Conservation (phyloP, 2,113 vertebrate genomes). For the Empidonax alnorum region DNA sequence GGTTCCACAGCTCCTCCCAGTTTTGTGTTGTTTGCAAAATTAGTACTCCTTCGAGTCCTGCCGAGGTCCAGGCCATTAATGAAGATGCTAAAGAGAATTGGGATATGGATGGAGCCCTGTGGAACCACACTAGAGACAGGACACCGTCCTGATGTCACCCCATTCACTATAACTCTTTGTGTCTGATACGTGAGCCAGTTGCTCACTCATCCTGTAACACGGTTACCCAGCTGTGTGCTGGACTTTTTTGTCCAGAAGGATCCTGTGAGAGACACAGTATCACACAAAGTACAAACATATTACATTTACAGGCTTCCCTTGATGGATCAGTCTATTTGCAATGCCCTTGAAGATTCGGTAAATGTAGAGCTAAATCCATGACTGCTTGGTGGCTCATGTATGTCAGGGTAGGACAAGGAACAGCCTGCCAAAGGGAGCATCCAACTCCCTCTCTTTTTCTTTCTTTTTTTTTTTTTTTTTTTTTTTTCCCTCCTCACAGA, state of each 20-base stretch:
- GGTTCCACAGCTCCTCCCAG: fast-evolving
- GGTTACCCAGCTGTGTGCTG: background rate
- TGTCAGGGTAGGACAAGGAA: background rate
- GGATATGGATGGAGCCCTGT: background rate
- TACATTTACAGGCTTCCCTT: background rate
- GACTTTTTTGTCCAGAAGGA: background rate
- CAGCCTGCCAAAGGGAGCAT: background rate
- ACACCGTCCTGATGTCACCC: background rate
- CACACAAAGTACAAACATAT: background rate
- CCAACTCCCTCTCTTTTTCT: background rate
- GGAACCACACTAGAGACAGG: background rate
- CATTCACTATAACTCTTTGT: background rate
- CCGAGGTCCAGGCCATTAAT: background rate
- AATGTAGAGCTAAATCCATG: background rate
- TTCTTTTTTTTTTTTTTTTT: fast-evolving
- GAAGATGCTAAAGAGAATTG: background rate
- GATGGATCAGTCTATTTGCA: background rate
- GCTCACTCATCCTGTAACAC: background rate
- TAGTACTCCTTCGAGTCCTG: fast-evolving
- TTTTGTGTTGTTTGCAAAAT: background rate
- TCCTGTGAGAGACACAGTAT: background rate
- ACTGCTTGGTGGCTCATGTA: background rate
- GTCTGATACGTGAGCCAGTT: background rate
- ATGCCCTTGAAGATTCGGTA: background rate
- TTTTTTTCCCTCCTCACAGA: fast-evolving